Evolutionary conservation across 2,797 vertebrate species (phyloP).

Genomic region (Enteromius trimaculatus): DNA sequence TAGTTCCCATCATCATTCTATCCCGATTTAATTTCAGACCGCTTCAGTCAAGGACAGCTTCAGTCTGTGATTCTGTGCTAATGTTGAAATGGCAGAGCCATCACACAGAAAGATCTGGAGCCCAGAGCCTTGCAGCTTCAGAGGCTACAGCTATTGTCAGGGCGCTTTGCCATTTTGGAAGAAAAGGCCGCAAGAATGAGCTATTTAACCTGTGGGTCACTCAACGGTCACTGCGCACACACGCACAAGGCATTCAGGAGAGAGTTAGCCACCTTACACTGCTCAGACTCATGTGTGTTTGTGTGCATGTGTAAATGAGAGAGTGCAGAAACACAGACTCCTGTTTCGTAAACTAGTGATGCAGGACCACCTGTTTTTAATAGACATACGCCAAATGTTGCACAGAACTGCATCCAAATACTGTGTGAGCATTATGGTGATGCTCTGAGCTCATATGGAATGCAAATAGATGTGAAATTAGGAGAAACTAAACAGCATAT

Average conservation of each 20-base stretch:
- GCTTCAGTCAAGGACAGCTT: not conserved
- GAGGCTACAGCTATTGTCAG: slow-evolving; percentile 38
- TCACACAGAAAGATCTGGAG: slow-evolving; percentile 21
- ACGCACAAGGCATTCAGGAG: not conserved
- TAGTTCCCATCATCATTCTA: slow-evolving; percentile 30
- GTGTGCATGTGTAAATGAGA: slow-evolving; percentile 19
- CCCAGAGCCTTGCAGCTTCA: slow-evolving; percentile 16
- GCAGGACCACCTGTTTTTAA: slow-evolving; percentile 53
- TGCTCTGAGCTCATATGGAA: slow-evolving; percentile 28
- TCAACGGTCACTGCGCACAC: slow-evolving; percentile 50
- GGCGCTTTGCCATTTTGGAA: slow-evolving; percentile 50
- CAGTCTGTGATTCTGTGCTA: not conserved
- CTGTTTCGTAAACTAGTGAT: slow-evolving; percentile 45
- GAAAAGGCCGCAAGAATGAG: slow-evolving; percentile 41
- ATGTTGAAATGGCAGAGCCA: slow-evolving; percentile 2
- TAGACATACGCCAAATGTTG: slow-evolving; percentile 43
- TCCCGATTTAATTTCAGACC: not conserved
- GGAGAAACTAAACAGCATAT: slow-evolving; percentile 17
- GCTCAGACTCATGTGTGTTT: not conserved
- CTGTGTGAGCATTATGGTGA: slow-evolving; percentile 50
- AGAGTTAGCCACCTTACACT: slow-evolving; percentile 10
- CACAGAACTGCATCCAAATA: slow-evolving; percentile 49
- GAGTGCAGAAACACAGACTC: slow-evolving; percentile 44
- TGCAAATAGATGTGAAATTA: slow-evolving; percentile 34
- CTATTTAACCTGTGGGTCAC: slow-evolving; percentile 63